A percentile compares a stretch with the other conserved stretches of the same genome.
Evolutionary conservation across 35 echinoderm and acorn worm species (phyloP).

Genomic region (Chiridota heheva): DNA sequence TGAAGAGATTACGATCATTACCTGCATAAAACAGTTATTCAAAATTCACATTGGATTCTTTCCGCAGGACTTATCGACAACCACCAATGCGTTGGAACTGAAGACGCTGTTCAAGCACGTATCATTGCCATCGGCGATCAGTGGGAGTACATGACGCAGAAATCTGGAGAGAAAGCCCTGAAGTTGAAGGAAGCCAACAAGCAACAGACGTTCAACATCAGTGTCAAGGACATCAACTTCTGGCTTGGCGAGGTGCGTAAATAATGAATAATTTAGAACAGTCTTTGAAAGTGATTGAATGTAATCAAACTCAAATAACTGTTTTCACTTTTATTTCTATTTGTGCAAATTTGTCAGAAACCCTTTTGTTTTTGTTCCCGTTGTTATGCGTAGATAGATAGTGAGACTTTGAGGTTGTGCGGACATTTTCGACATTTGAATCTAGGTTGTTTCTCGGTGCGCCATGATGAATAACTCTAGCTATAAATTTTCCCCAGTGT

Average conservation of each 20-base stretch:
- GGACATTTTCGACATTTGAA: no score
- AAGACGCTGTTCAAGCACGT: constrained; percentile 78
- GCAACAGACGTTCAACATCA: constrained; percentile 96
- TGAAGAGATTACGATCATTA: no score
- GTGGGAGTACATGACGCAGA: constrained; percentile 83
- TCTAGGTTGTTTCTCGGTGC: no score
- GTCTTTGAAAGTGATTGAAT: neutral
- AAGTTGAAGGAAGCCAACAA: constrained; percentile 98
- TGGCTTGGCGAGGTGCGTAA: constrained; percentile 86
- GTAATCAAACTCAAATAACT: neutral
- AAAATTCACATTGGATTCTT: neutral
- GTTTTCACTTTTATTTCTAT: neutral
- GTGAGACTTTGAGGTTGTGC: no score
- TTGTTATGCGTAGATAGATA: no score
- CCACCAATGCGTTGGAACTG: constrained; percentile 86
- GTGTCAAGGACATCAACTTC: constrained; percentile 97
- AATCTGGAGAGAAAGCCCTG: constrained; percentile 70
- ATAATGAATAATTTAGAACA: neutral
- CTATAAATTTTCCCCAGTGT: no score
- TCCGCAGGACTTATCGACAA: constrained; percentile 91
- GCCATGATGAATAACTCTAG: no score
- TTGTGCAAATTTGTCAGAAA: neutral
- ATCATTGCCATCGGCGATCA: constrained; percentile 88
- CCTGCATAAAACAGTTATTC: no score
- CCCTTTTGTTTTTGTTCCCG: neutral